Evolutionary conservation across 2,888 invertebrate species (phyloP).

Genomic region (Gandaritis pyraliata): DNA sequence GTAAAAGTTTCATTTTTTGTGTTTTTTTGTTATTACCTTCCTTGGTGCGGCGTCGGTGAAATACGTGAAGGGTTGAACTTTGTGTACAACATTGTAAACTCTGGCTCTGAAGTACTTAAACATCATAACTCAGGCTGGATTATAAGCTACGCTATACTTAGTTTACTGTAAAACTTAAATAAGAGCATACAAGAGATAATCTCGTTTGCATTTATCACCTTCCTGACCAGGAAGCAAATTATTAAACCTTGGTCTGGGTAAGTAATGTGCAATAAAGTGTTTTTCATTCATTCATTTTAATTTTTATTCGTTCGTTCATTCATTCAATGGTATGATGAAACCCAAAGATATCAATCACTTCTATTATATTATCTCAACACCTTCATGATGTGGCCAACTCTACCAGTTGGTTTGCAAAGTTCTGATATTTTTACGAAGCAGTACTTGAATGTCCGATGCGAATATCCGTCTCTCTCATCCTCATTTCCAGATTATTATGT

Average conservation of each 20-base stretch:
- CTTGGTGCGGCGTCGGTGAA: slow-evolving; percentile 19
- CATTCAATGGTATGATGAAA: too few species aligned
- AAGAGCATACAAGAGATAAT: background rate
- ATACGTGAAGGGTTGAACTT: slow-evolving; percentile 17
- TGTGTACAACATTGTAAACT: background rate
- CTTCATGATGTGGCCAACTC: too few species aligned
- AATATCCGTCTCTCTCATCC: slow-evolving; percentile 10
- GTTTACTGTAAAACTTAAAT: background rate
- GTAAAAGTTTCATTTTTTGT: slow-evolving; percentile 51
- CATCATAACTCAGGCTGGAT: slow-evolving; percentile 1
- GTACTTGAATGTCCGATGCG: slow-evolving; percentile 7
- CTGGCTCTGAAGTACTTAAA: slow-evolving; percentile 9
- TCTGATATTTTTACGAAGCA: too few species aligned
- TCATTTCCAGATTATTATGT: slow-evolving; percentile 16
- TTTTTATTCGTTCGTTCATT: too few species aligned
- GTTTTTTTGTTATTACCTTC: slow-evolving; percentile 40
- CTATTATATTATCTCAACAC: too few species aligned
- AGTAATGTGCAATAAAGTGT: too few species aligned
- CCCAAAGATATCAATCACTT: too few species aligned
- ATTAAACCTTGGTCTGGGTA: too few species aligned
- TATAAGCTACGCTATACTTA: background rate
- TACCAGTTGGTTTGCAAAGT: too few species aligned
- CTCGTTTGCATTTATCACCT: too few species aligned
- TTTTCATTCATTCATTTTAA: too few species aligned
- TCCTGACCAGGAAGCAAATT: too few species aligned